Conservation (phyloP, 2,113 vertebrate genomes). For the Lepus timidus region DNA sequence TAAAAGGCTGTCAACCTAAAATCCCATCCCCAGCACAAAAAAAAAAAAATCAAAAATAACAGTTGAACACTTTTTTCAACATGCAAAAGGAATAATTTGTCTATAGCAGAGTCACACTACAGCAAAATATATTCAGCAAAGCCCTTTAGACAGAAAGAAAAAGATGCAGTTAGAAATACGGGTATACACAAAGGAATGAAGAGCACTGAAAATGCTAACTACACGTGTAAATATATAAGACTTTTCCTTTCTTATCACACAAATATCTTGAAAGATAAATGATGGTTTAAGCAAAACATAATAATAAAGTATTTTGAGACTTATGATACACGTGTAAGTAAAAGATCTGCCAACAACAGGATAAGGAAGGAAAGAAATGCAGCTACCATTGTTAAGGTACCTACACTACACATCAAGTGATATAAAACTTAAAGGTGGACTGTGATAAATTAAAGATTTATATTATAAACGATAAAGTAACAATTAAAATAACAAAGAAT, state of each 20-base stretch:
- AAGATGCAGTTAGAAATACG: neutral
- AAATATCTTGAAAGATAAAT: neutral
- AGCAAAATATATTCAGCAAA: neutral
- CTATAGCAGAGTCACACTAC: neutral
- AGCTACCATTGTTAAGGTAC: neutral
- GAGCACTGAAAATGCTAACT: neutral
- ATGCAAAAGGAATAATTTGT: neutral
- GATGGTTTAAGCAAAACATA: neutral
- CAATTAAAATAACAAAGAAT: neutral
- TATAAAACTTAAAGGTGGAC: neutral
- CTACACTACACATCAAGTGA: neutral
- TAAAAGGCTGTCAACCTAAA: neutral
- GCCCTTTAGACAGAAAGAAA: neutral
- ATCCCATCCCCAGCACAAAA: neutral
- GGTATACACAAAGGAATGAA: slow-evolving; percentile 17
- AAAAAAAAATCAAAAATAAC: slow-evolving; percentile 5
- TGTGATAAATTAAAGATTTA: neutral
- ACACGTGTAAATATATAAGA: neutral
- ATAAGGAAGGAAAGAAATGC: neutral
- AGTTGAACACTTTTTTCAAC: neutral
- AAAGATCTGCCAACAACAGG: neutral
- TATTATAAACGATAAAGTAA: neutral
- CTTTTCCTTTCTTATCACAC: neutral
- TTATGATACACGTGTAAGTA: neutral
- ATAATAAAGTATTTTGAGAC: neutral